A percentile compares a stretch with the other conserved stretches of the same genome.
These are phyloP conservation scores for Darwinula stevensoni DNA, from an alignment of 2,888 invertebrate species.

Conservation along the genomic window DNA sequence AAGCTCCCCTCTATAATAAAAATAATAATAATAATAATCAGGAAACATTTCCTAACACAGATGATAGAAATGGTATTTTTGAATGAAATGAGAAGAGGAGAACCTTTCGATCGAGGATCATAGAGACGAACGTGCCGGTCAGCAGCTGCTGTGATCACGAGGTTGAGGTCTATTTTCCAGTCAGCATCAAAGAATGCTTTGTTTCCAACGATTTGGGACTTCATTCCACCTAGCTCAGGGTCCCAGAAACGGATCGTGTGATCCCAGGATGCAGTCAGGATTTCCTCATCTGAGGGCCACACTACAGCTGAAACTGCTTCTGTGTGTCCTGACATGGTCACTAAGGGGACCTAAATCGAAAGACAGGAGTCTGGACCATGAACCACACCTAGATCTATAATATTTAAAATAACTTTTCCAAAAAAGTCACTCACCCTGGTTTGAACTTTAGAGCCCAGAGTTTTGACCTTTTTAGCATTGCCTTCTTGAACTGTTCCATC, in stretches of 20 bases:
- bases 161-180: slow-evolving; percentile 37
- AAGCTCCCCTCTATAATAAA: slow-evolving; percentile 40
- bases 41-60: too few relatives aligned
- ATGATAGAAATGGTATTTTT: slow-evolving; percentile 1
- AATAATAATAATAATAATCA: slow-evolving; percentile 5
- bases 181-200: slow-evolving; percentile 67
- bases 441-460: slow-evolving; percentile 9
- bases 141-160: slow-evolving; percentile 41
- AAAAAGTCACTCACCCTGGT: not conserved
- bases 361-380: too few relatives aligned
- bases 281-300: slow-evolving; percentile 48
- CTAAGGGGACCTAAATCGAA: slow-evolving; percentile 48
- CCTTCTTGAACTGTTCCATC: slow-evolving; percentile 12
- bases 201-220: slow-evolving; percentile 51
- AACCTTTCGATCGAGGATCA: slow-evolving; percentile 62
- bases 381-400: slow-evolving; percentile 1
- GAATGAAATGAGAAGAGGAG: too few relatives aligned
- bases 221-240: slow-evolving; percentile 47
- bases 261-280: slow-evolving; percentile 77
- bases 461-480: slow-evolving; percentile 13
- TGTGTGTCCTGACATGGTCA: slow-evolving; percentile 69
- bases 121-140: slow-evolving; percentile 70
- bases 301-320: slow-evolving; percentile 58
- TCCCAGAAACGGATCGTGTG: slow-evolving; percentile 88
- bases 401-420: not conserved